phyloP scores from a whole-genome alignment of 64 coral and sea anemone genomes.

The Hydrozoanthus tunicans region DNA sequence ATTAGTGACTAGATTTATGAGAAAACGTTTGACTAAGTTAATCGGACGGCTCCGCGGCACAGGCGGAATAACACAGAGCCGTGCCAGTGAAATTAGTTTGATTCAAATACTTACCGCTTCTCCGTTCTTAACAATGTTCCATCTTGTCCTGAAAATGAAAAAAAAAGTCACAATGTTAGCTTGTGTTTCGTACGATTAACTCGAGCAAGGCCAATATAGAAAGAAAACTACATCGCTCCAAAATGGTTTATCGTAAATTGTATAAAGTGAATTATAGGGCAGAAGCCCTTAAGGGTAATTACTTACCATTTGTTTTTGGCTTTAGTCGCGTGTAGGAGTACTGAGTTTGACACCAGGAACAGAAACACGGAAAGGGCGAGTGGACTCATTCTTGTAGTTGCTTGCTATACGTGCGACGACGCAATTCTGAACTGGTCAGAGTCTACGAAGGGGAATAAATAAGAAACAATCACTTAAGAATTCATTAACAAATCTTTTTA shows the following conservation, averaged over 20 bases:
- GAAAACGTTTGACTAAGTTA: neutral
- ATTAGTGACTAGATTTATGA: too few species aligned
- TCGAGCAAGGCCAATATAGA: neutral
- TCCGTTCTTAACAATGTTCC: conserved; percentile 16
- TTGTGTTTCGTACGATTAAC: neutral
- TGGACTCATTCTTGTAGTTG: neutral
- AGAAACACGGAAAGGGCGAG: neutral
- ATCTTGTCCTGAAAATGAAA: conserved; percentile 28
- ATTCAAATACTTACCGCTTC: conserved; percentile 8
- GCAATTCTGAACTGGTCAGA: conserved; percentile 31
- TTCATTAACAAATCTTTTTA: conserved; percentile 60
- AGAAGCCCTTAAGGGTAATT: neutral
- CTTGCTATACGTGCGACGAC: neutral
- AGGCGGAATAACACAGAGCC: neutral
- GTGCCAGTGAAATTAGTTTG: neutral
- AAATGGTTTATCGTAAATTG: neutral
- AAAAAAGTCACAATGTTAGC: neutral
- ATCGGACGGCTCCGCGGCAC: neutral
- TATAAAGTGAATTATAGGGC: neutral
- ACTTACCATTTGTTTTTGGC: conserved; percentile 33
- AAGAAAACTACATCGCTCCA: neutral
- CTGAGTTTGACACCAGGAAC: neutral
- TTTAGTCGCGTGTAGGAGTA: neutral
- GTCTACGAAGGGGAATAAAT: conserved; percentile 21
- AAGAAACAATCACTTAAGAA: conserved; percentile 60